Base-by-base conservation (phyloP, 2,113 vertebrate species). In the Phyllostomus hastatus region DNA sequence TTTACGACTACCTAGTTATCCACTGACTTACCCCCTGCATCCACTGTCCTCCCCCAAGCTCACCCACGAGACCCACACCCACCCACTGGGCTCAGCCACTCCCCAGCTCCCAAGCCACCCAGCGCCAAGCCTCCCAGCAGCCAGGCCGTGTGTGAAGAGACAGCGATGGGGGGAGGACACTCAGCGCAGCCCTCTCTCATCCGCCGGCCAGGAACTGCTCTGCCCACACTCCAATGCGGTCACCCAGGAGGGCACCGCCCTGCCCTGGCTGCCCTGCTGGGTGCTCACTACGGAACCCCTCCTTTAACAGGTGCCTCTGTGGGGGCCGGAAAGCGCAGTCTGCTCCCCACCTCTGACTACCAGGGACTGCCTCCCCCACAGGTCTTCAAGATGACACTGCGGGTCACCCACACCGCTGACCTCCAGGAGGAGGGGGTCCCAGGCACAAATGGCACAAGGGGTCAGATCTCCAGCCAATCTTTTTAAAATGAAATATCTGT, bases 401-500 rank as follows among this genome's bases (percentile, higher is more conserved):
- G 31, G 10, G 70, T 38, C 4, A 2, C 14, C 26, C 43, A 35
- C 0, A 20, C 35, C 64, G n/a, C 59, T 75, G 33, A 70, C 11
- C 41, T 83, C 43, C 75, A 88, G 24, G 38, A 81, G 28, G 72
- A 59, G 24, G 41, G 12, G 22, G 17, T 61, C 35, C 52, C 57
- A 33, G 52, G 43, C 48, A 75, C 26, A 75, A 61, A 67, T 1
- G 19, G 35, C 54, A 14, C 43, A 85, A 85, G 75, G 57, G 31
- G 43, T n/a, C 83, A 73, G 17, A 78, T 12, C 50, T 83, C 64
- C 38, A 89, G n/a, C 2, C 50, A 93, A 38, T n/a, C 46, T 93
- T 83, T 80, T 70, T 84, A 78, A 80, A 97, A 91, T 82, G 12
- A 86, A 78, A 3, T 90, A 84, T 81, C 72, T 92, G 54, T 35